Percentiles rank a stretch among this genome's conserved stretches.
phyloP scores from a whole-genome alignment of 2,113 vertebrate genomes.

The Poeciliopsis occidentalis region DNA sequence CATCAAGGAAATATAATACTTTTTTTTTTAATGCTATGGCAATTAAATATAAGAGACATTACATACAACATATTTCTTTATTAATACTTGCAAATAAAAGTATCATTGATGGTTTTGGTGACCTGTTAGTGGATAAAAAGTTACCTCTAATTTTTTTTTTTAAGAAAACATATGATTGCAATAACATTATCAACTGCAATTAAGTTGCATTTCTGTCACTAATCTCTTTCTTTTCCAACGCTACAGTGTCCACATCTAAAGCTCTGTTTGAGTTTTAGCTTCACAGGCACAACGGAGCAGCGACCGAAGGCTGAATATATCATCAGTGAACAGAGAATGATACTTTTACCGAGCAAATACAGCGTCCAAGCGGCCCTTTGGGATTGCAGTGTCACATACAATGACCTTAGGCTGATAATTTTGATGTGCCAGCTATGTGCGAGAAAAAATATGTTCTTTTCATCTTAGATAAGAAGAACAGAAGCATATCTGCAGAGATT shows the following conservation, averaged over 20 bases:
- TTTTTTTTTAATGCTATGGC: neutral
- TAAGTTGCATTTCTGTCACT: neutral
- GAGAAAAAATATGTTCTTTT: neutral
- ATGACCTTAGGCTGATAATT: too few species aligned
- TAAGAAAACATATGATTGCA: neutral
- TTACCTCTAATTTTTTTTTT: neutral
- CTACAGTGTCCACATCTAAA: neutral
- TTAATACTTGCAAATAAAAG: neutral
- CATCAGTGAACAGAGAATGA: too few species aligned
- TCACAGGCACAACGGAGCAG: neutral
- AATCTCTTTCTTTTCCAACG: neutral
- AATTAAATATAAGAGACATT: neutral
- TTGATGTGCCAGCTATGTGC: neutral
- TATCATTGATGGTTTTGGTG: neutral
- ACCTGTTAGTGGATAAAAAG: neutral
- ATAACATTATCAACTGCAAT: neutral
- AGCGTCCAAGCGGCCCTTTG: too few species aligned
- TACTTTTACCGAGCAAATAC: too few species aligned
- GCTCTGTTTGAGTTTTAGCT: neutral
- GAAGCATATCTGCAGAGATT: conserved; percentile 9
- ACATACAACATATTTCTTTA: neutral
- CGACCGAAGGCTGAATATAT: neutral
- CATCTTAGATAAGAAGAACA: neutral
- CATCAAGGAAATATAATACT: neutral
- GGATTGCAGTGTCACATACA: too few species aligned